Evolutionary conservation across 2,888 invertebrate species (phyloP).

Genomic region (Drosophila anomalata): DNA sequence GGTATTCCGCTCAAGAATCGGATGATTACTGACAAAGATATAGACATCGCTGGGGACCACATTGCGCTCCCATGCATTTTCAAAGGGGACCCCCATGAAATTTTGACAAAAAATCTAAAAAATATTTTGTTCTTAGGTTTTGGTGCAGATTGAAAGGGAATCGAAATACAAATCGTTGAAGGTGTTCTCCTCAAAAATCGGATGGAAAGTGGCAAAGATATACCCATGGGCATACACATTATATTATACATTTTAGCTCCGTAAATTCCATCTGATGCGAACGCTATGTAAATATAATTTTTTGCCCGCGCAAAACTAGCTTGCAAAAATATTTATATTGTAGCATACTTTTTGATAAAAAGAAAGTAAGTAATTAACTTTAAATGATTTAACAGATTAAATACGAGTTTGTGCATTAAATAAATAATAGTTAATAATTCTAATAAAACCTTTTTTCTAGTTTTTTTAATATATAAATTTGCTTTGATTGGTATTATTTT

Average conservation of each 20-base stretch:
- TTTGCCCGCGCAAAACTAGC: neutral
- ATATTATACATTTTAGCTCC: too few relatives aligned
- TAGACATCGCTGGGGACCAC: neutral
- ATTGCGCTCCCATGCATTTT: too few relatives aligned
- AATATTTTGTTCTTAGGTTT: too few relatives aligned
- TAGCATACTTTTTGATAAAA: slow-evolving; percentile 2
- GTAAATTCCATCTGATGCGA: neutral
- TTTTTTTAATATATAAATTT: neutral
- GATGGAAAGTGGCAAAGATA: too few relatives aligned
- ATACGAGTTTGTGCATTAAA: neutral
- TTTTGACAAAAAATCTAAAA: too few relatives aligned
- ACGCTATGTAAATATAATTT: neutral
- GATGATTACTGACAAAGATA: neutral
- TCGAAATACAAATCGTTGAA: too few relatives aligned
- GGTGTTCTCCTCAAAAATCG: too few relatives aligned
- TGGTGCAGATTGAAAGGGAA: too few relatives aligned
- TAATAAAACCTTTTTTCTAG: too few relatives aligned
- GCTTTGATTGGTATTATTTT: neutral
- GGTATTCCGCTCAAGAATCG: neutral
- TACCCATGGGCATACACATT: too few relatives aligned
- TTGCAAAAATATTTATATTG: neutral
- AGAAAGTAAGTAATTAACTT: neutral
- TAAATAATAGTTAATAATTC: neutral
- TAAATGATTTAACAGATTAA: neutral
- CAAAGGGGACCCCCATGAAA: too few relatives aligned